These are phyloP conservation scores for Oreochromis spilurus DNA, from an alignment of 2,113 vertebrate genomes.

Conservation along the genomic window DNA sequence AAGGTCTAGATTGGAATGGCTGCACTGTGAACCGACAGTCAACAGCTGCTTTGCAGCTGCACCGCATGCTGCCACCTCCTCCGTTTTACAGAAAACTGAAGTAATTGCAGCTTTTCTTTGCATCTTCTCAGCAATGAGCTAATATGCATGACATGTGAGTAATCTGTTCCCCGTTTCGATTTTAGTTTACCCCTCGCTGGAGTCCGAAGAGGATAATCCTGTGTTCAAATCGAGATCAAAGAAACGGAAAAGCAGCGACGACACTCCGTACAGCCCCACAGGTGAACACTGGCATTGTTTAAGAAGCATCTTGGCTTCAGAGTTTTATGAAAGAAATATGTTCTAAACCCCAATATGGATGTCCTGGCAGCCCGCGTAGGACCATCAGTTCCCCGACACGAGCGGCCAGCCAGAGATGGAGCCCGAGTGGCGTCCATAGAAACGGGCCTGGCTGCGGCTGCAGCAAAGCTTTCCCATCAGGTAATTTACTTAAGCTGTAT, in stretches of 20 bases:
- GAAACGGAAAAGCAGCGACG: conserved; percentile 95
- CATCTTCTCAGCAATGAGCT: not conserved
- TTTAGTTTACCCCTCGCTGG: conserved; percentile 94
- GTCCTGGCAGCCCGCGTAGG: conserved; percentile 83
- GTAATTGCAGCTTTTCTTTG: conserved; percentile 1
- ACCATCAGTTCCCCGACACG: conserved; percentile 90
- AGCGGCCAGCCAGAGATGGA: conserved; percentile 93
- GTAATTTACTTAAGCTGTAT: conserved; percentile 49
- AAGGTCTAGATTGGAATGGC: conserved; percentile 34
- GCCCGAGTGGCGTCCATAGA: conserved; percentile 97
- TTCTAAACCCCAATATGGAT: not conserved
- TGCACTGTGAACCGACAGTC: conserved; percentile 20
- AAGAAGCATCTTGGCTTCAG: not conserved
- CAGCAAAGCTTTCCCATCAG: conserved; percentile 96
- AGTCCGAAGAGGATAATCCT: conserved; percentile 97
- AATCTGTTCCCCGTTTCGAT: not conserved
- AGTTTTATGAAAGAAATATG: not conserved
- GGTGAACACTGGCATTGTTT: conserved; percentile 65
- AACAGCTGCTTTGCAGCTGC: conserved; percentile 70
- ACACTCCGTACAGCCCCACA: conserved; percentile 95
- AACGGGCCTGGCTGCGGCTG: conserved; percentile 89
- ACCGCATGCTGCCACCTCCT: not conserved
- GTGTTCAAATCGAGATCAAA: conserved; percentile 99
- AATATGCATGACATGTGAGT: not conserved
- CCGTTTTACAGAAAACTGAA: conserved; percentile 10